phyloP scores from a whole-genome alignment of 2,888 invertebrate genomes.

The Agriopis leucophaearia region DNA sequence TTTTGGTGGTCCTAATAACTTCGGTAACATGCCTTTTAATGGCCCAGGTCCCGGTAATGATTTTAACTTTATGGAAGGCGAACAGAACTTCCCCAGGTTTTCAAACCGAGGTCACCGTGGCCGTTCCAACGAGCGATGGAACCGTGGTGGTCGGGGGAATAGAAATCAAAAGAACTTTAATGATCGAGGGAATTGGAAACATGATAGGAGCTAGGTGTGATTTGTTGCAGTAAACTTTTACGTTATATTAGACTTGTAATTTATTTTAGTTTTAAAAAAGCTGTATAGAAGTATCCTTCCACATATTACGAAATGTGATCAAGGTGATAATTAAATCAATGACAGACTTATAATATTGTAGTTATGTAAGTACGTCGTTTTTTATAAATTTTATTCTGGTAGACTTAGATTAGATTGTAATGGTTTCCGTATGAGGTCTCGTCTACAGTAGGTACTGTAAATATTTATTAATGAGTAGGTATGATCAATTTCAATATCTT shows the following conservation, averaged over 20 bases:
- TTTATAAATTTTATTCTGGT: constrained; percentile 62
- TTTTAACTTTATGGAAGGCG: constrained; percentile 77
- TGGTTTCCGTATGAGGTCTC: constrained; percentile 58
- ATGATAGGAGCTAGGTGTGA: constrained; percentile 74
- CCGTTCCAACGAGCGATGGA: constrained; percentile 80
- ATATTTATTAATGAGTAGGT: constrained; percentile 56
- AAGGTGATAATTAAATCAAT: constrained; percentile 70
- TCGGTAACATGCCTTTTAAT: constrained; percentile 77
- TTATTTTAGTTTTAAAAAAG: constrained; percentile 56
- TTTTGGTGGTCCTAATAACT: constrained; percentile 75
- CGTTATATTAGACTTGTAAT: constrained; percentile 48
- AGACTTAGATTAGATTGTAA: constrained; percentile 54
- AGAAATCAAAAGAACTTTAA: constrained; percentile 81
- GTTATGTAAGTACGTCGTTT: constrained; percentile 62
- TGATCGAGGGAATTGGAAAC: constrained; percentile 83
- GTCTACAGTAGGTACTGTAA: constrained; percentile 56
- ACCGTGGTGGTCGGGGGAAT: constrained; percentile 80
- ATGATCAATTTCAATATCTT: constrained; percentile 47
- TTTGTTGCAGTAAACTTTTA: constrained; percentile 37
- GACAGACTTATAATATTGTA: constrained; percentile 67
- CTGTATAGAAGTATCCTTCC: constrained; percentile 66
- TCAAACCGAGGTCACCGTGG: constrained; percentile 77
- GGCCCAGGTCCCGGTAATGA: constrained; percentile 76
- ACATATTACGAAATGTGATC: constrained; percentile 73
- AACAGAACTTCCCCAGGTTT: constrained; percentile 77